Evolutionary conservation across 2,888 invertebrate genomes (phyloP), one percentile per base, ranked within the genome.

Genomic region (Rosalia funebris): DNA sequence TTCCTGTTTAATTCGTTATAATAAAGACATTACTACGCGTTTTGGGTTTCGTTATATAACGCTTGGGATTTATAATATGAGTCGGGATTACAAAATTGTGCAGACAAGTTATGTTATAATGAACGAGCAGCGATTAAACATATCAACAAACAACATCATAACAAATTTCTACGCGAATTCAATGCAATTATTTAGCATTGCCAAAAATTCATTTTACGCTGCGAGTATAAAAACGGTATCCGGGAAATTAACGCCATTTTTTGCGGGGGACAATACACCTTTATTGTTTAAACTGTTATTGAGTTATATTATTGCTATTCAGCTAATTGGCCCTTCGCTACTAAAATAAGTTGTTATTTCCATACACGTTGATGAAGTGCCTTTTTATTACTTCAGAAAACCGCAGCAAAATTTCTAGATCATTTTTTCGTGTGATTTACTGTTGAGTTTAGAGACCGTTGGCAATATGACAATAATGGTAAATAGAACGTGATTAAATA

Each of bases 181-280:
- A 15, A 9, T 44, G 44, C 25, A 19, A 48, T 48, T 48, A 36
- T 17, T 36, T 19, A 17, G 46, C 50, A 50, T 37, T 50, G 50
- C 50, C 37, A 37, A 50, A 37, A 50, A 50, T 20, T 37, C 19
- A 50, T 50, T 37, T 50, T 19, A 50, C 50, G 50, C 39, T 37
- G 2, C 12, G 15, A 19, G 10, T 47, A 17, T 34, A 47, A 45
- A 16, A 19, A 47, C 11, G n/a, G 32, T 39, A 37, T 50, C 50
- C 36, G 50, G 37, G 50, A 50, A 50, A 50, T 37, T 12, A 20
- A 50, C 48, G 2, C 32, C 11, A 19, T 36, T 44, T 44, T 48
- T 34, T 48, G 34, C 11, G 34, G 11, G 4, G 25, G 3, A 25
- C 25, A 25, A 7, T 25, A 34, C 19, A 17, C 15, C 17, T 48